Percentiles rank a stretch among this genome's conserved stretches.
phyloP scores from a whole-genome alignment of 2,113 vertebrate genomes.

The Pelvicachromis taeniatus region DNA sequence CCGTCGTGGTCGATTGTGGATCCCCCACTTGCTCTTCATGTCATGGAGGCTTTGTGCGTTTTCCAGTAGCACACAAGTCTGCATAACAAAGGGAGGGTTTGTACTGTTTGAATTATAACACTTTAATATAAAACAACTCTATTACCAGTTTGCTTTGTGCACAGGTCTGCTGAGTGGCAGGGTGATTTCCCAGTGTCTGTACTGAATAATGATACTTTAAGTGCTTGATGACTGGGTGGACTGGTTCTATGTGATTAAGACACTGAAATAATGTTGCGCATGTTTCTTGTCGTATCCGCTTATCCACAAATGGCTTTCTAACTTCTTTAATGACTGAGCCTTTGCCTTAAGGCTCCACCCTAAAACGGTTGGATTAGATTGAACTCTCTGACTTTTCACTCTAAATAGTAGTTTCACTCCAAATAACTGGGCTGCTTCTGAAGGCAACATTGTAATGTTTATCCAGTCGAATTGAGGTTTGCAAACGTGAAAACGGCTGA shows the following conservation, averaged over 20 bases:
- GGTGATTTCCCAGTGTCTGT: not conserved
- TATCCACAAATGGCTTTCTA: not conserved
- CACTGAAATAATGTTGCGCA: not conserved
- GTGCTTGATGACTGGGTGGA: not conserved
- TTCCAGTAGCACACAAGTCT: not conserved
- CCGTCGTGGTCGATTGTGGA: too few relatives aligned
- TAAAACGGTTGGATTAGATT: not conserved
- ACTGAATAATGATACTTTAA: not conserved
- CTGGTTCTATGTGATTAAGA: not conserved
- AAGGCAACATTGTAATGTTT: not conserved
- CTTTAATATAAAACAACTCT: not conserved
- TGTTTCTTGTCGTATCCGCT: not conserved
- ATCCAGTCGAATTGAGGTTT: not conserved
- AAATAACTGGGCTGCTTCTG: rapidly evolving
- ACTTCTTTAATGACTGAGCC: not conserved
- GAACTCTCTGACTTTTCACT: not conserved
- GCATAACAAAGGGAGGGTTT: rapidly evolving
- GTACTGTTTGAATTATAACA: not conserved
- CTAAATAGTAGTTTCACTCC: not conserved
- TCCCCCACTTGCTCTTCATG: not conserved
- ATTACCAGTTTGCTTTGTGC: rapidly evolving
- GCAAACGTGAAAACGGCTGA: not conserved
- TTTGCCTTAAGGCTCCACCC: not conserved
- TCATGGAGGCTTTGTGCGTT: not conserved
- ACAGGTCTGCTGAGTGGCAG: not conserved